Evolutionary conservation across 2,888 invertebrate genomes (phyloP).

Genomic region (Heterodera filipjevi): DNA sequence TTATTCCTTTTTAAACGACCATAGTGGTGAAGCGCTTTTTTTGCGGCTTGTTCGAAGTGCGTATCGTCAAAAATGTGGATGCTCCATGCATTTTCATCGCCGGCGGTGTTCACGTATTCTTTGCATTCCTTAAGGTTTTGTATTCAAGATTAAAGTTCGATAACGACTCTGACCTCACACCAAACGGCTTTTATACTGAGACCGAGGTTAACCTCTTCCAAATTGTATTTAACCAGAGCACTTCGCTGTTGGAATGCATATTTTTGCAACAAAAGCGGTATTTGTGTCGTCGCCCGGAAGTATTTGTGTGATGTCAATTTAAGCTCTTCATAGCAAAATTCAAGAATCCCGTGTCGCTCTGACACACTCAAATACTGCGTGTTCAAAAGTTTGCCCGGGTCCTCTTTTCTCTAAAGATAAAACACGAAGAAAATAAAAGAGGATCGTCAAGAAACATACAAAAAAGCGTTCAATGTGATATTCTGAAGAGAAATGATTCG

Average conservation of each 20-base stretch:
- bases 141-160: not conserved
- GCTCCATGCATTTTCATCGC: constrained; percentile 23
- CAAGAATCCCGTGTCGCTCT: constrained; percentile 23
- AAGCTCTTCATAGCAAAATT: not conserved
- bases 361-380: constrained; percentile 23
- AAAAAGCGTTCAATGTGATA: constrained; percentile 37
- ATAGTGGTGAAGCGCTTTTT: constrained; percentile 6
- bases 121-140: constrained; percentile 29
- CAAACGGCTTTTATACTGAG: constrained; percentile 21
- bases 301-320: not conserved
- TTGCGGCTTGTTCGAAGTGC: constrained; percentile 25
- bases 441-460: constrained; percentile 29
- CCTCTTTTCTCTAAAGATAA: constrained; percentile 16
- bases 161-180: constrained; percentile 23
- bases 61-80: constrained; percentile 28
- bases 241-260: constrained; percentile 14
- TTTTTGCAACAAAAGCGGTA: constrained; percentile 21
- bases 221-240: not conserved
- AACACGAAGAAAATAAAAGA: too few relatives aligned
- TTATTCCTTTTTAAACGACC: not conserved
- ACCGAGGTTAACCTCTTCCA: constrained; percentile 12
- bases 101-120: constrained; percentile 14
- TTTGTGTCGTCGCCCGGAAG: not conserved
- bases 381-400: constrained; percentile 30
- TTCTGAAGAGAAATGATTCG: constrained; percentile 34